These are phyloP conservation scores for Axea sp. DNA, from an alignment of 2,888 invertebrate species.

Conservation along the genomic window DNA sequence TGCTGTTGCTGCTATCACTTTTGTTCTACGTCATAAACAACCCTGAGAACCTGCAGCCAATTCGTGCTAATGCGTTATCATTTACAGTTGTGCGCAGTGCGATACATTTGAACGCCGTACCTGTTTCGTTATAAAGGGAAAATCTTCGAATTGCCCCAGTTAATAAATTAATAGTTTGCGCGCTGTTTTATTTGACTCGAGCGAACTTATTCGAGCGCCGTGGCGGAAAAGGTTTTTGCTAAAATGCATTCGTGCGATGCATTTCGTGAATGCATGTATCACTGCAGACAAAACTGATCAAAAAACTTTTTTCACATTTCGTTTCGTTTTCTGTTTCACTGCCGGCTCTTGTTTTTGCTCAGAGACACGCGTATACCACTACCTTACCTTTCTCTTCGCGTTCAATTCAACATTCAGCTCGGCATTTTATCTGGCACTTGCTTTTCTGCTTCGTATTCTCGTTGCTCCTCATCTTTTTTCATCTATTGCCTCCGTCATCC, in stretches of 20 bases:
- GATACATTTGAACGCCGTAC: background rate
- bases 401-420: conserved; percentile 43
- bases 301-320: conserved; percentile 30
- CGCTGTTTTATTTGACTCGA: conserved; percentile 3
- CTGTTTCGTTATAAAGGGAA: background rate
- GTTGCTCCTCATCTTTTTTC: conserved; percentile 33
- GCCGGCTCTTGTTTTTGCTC: conserved; percentile 26
- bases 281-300: conserved; percentile 30
- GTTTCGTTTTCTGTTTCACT: conserved; percentile 27
- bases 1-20: conserved; percentile 24
- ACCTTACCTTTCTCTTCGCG: conserved; percentile 24
- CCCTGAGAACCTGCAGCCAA: conserved; percentile 18
- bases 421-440: conserved; percentile 52
- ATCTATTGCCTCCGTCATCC: conserved; percentile 48
- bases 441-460: conserved; percentile 45
- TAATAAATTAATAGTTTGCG: conserved; percentile 15
- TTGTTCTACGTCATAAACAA: conserved; percentile 49
- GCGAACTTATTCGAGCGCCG: conserved; percentile 3
- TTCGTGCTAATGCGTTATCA: conserved; percentile 35
- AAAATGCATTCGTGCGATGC: conserved; percentile 13
- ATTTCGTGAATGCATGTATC: conserved; percentile 23
- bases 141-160: background rate
- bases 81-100: conserved; percentile 10
- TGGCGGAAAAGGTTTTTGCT: conserved; percentile 5
- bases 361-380: conserved; percentile 15